A percentile compares a stretch with the other conserved stretches of the same genome.
Evolutionary conservation across 2,797 vertebrate species (phyloP).

Genomic region (Crocodylus rhombifer): DNA sequence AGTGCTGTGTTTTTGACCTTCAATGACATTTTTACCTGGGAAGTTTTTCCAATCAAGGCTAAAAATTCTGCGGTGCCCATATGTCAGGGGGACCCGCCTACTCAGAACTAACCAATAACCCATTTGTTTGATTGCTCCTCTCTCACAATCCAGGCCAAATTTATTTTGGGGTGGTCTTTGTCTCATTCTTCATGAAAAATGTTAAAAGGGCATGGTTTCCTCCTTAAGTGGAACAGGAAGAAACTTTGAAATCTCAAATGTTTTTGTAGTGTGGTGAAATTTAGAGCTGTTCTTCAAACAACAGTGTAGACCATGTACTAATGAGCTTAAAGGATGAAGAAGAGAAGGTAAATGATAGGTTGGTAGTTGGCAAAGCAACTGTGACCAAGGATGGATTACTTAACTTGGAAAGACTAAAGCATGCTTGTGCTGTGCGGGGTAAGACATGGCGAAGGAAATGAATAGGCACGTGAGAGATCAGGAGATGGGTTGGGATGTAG

Average conservation of each 20-base stretch:
- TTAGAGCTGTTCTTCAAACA: neutral
- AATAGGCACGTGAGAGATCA: neutral
- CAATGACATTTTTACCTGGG: neutral
- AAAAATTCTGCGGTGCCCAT: too few species aligned
- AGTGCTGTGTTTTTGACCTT: neutral
- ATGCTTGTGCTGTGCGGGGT: neutral
- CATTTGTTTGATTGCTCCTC: too few species aligned
- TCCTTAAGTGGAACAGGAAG: neutral
- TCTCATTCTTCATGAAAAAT: conserved; percentile 35
- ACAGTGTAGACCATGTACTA: neutral
- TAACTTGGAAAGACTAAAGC: neutral
- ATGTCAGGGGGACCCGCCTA: too few species aligned
- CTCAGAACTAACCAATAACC: too few species aligned
- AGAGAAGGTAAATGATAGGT: neutral
- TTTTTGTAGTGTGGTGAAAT: neutral
- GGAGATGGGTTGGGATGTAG: neutral
- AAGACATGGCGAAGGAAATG: neutral
- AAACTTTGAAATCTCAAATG: neutral
- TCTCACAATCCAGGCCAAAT: too few species aligned
- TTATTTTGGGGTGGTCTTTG: neutral
- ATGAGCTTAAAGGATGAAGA: neutral
- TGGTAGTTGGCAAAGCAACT: neutral
- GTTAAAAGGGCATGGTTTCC: neutral
- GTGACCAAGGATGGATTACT: neutral
- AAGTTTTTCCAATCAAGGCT: neutral